Evolutionary conservation across 1,140 invertebrate species (phyloP).

Genomic region (Musca vetustissima): DNA sequence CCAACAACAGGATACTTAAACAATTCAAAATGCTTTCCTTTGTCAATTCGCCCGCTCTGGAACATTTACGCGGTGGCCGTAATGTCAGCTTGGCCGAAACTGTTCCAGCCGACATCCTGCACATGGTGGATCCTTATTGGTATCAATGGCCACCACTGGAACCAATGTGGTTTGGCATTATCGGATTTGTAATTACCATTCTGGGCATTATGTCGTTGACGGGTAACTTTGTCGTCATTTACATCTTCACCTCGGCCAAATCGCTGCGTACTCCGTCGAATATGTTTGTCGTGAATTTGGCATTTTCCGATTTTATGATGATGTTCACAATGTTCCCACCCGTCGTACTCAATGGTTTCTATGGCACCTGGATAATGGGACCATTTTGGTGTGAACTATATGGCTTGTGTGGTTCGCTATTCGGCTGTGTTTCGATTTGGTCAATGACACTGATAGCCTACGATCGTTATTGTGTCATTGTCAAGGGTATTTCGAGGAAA

Average conservation of each 20-base stretch:
- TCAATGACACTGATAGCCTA: constrained; percentile 80
- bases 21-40: constrained; percentile 39
- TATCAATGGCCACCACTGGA: constrained; percentile 76
- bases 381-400: constrained; percentile 76
- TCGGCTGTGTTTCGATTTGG: constrained; percentile 80
- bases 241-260: constrained; percentile 78
- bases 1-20: too few relatives aligned
- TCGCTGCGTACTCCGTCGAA: constrained; percentile 76
- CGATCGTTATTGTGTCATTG: constrained; percentile 84
- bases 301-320: constrained; percentile 79
- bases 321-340: constrained; percentile 76
- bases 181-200: constrained; percentile 73
- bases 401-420: constrained; percentile 75
- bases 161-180: constrained; percentile 75
- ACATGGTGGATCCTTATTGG: constrained; percentile 73
- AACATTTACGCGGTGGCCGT: constrained; percentile 46
- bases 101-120: constrained; percentile 71
- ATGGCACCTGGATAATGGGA: constrained; percentile 76
- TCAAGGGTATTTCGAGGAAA: constrained; percentile 72
- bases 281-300: constrained; percentile 77
- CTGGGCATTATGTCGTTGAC: constrained; percentile 70
- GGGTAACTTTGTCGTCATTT: constrained; percentile 81
- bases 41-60: constrained; percentile 35
- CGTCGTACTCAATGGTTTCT: constrained; percentile 78
- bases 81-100: constrained; percentile 76